Base-by-base conservation (phyloP, 2,888 invertebrate species). In the Brachypterus glaber region DNA sequence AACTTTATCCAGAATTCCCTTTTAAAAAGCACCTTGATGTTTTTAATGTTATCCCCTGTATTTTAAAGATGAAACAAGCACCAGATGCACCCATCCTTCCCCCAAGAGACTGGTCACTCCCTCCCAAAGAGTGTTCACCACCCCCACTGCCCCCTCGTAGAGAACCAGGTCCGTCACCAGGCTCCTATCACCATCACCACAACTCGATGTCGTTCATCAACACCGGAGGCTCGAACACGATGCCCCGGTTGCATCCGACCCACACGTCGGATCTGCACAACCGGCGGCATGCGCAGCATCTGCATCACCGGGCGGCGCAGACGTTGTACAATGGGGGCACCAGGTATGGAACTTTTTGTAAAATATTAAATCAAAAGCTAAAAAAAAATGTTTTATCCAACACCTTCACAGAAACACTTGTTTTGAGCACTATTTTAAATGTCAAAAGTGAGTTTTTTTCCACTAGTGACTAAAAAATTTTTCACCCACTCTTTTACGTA, bases 11-110 rank as follows among this genome's bases (percentile, higher is more conserved):
- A n/a, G n/a, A n/a, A n/a, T n/a, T n/a, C n/a, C n/a, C n/a, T n/a
- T n/a, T n/a, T n/a, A n/a, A n/a, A n/a, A n/a, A n/a, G n/a, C n/a
- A n/a, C n/a, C n/a, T n/a, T n/a, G n/a, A n/a, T n/a, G n/a, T n/a
- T n/a, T n/a, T n/a, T n/a, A n/a, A n/a, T n/a, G n/a, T n/a, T n/a
- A n/a, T n/a, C n/a, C n/a, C n/a, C n/a, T n/a, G n/a, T n/a, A n/a
- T n/a, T n/a, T 53, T 56, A 26, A 40, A 72, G 70, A 67, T 67
- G 44, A 71, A 73, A 49, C 79, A 77, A 63, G 76, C 76, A 36
- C 77, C 75, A 38, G 78, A 77, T 58, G 79, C 81, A 35, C 81
- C 82, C n/a, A 66, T 70, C 35, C 68, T 81, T 54, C 82, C 81
- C 34, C 81, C 79, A 4, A 69, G 81, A 41, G 80, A 80, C 57